Evolutionary conservation across 2,113 vertebrate genomes (phyloP).

Genomic region (Calyptommatus sinebrachiatus): DNA sequence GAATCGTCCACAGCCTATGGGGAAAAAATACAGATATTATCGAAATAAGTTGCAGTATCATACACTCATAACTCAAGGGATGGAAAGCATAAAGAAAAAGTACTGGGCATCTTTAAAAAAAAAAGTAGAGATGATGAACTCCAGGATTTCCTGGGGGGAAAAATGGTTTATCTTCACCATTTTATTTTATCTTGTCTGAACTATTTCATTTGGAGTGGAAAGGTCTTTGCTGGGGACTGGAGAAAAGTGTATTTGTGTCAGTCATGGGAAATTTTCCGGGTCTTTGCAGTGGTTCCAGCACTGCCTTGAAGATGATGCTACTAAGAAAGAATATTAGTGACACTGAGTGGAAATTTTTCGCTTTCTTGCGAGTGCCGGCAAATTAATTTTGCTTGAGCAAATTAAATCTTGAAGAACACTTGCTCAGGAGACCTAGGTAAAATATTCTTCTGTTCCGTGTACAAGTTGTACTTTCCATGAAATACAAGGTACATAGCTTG

Average conservation of each 20-base stretch:
- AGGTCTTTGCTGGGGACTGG: background rate
- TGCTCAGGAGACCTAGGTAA: background rate
- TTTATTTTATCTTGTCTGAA: background rate
- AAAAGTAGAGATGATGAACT: background rate
- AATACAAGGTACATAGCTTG: background rate
- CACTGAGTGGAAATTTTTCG: background rate
- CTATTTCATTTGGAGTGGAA: background rate
- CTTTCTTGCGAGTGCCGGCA: background rate
- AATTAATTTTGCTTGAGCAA: background rate
- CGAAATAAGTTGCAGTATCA: slow-evolving; percentile 55
- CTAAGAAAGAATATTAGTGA: background rate
- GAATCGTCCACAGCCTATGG: slow-evolving; percentile 85
- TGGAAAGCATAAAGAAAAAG: slow-evolving; percentile 8
- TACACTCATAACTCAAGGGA: slow-evolving; percentile 42
- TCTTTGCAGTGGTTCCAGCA: background rate
- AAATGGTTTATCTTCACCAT: background rate
- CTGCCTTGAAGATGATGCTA: background rate
- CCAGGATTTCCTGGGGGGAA: background rate
- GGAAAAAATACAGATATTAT: slow-evolving; percentile 69
- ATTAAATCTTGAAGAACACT: background rate
- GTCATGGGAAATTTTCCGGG: background rate
- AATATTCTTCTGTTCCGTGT: background rate
- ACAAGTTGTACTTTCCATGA: background rate
- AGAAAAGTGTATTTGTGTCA: background rate
- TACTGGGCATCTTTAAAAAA: background rate